phyloP scores from a whole-genome alignment of 2,113 vertebrate genomes.

The Geococcyx californianus region DNA sequence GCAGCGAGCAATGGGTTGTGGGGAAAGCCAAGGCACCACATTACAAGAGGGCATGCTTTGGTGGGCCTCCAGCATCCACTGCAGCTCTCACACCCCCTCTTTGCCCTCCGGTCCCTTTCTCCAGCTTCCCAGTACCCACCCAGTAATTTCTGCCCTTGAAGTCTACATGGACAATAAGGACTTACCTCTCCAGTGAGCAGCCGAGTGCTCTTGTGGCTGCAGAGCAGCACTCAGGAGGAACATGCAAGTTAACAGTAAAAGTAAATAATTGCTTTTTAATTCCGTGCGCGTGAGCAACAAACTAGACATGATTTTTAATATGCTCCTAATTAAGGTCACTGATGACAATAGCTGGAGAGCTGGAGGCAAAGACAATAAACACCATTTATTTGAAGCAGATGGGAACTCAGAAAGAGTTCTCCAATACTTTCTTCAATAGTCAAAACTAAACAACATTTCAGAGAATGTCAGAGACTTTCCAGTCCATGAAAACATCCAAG shows the following conservation, averaged over 20 bases:
- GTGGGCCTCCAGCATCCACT: not conserved
- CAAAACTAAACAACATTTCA: not conserved
- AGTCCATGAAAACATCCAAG: not conserved
- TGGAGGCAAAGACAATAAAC: conserved; percentile 53
- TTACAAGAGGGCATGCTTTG: not conserved
- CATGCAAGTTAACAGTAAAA: not conserved
- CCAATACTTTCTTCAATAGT: not conserved
- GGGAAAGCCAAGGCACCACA: not conserved
- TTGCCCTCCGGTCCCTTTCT: not conserved
- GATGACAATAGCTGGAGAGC: not conserved
- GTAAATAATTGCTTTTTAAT: not conserved
- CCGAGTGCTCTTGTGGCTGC: rapidly evolving
- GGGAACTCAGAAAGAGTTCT: not conserved
- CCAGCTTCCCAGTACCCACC: not conserved
- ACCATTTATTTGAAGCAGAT: conserved; percentile 66
- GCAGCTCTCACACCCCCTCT: not conserved
- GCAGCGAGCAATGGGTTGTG: not conserved
- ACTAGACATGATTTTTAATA: not conserved
- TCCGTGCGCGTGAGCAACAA: not conserved
- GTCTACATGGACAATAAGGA: not conserved
- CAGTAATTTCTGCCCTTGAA: not conserved
- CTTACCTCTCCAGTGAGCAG: not conserved
- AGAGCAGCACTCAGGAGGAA: not conserved
- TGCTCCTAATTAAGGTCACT: not conserved
- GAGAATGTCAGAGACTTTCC: not conserved